Conservation (phyloP, 2,113 vertebrate species). For the Proteles cristata region DNA sequence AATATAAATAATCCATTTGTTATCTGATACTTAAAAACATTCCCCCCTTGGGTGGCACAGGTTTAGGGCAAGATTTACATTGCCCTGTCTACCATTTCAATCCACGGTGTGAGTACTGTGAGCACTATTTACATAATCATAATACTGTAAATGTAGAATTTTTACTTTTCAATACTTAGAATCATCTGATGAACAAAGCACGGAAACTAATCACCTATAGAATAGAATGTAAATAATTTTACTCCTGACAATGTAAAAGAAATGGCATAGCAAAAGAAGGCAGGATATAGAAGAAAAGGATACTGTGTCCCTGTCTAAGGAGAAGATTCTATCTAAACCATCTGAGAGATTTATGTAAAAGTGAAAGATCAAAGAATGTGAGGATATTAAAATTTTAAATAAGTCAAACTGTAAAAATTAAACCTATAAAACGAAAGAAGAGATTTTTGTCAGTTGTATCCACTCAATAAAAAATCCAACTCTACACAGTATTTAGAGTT, state of each 20-base stretch:
- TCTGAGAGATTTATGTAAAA: not conserved
- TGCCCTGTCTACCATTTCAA: not conserved
- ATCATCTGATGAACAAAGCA: not conserved
- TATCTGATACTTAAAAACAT: not conserved
- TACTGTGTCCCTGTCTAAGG: not conserved
- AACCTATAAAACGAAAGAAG: not conserved
- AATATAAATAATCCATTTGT: not conserved
- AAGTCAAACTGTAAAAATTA: slow-evolving; percentile 10
- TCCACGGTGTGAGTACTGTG: not conserved
- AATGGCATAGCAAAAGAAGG: not conserved
- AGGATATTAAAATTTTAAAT: not conserved
- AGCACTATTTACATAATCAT: not conserved
- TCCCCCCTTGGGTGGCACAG: too few relatives aligned
- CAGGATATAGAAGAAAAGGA: not conserved
- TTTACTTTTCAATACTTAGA: not conserved
- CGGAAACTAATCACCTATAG: not conserved
- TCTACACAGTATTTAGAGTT: not conserved
- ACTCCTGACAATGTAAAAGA: not conserved
- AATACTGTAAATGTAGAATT: not conserved
- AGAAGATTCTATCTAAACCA: not conserved
- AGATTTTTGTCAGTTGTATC: not conserved
- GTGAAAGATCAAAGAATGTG: not conserved
- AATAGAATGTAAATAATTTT: not conserved
- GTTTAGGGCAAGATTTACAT: not conserved
- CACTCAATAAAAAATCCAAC: slow-evolving; percentile 2